Percentiles rank a stretch among this genome's conserved stretches.
These are phyloP conservation scores for Clarias gariepinus DNA, from an alignment of 2,113 vertebrate species.

Conservation along the genomic window DNA sequence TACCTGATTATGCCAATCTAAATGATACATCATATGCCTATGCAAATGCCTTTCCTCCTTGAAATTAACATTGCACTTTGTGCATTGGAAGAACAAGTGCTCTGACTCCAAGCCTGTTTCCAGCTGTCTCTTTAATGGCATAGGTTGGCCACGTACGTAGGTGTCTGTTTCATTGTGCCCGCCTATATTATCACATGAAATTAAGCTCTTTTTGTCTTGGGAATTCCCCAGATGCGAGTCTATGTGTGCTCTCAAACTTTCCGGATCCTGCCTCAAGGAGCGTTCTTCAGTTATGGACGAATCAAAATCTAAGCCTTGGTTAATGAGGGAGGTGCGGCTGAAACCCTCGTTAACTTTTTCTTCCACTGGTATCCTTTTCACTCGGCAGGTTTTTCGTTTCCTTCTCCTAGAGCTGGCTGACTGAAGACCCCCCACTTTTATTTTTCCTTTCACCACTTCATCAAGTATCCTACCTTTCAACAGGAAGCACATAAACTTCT, in stretches of 20 bases:
- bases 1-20: slow-evolving; percentile 91
- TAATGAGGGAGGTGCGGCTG: slow-evolving; percentile 71
- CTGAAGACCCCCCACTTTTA: slow-evolving; percentile 61
- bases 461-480: slow-evolving; percentile 74
- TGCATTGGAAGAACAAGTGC: slow-evolving; percentile 87
- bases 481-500: slow-evolving; percentile 83
- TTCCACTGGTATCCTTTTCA: slow-evolving; percentile 77
- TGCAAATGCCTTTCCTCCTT: slow-evolving; percentile 92
- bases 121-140: slow-evolving; percentile 75
- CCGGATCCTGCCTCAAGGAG: slow-evolving; percentile 72
- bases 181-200: slow-evolving; percentile 75
- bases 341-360: slow-evolving; percentile 80
- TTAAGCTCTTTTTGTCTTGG: slow-evolving; percentile 72
- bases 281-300: slow-evolving; percentile 54
- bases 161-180: slow-evolving; percentile 79
- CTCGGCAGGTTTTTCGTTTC: slow-evolving; percentile 82
- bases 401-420: slow-evolving; percentile 71
- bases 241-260: slow-evolving; percentile 73
- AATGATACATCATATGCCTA: slow-evolving; percentile 97
- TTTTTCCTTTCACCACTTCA: slow-evolving; percentile 74
- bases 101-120: slow-evolving; percentile 77
- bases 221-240: slow-evolving; percentile 72
- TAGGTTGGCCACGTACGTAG: slow-evolving; percentile 79
- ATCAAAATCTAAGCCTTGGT: slow-evolving; percentile 70
- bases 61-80: slow-evolving; percentile 92